Percentiles rank a stretch among this genome's conserved stretches.
phyloP scores from a whole-genome alignment of 1,140 invertebrate genomes.

The Gyrodactylus salaris region DNA sequence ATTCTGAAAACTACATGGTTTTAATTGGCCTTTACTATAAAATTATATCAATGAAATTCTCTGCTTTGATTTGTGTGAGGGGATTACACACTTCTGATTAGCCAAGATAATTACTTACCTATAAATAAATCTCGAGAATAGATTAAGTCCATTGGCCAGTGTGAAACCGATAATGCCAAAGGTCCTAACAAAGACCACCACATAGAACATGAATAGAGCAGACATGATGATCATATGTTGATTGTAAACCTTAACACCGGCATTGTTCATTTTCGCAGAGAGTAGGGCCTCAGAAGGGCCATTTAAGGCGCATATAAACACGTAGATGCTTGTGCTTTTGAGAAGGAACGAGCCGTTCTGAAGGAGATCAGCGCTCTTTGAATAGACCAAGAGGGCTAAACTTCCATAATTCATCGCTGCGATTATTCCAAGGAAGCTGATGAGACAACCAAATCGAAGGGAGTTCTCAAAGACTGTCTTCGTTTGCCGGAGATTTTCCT shows the following conservation, averaged over 20 bases:
- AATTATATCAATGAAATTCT: no score
- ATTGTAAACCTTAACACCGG: background rate
- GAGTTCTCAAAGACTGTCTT: background rate
- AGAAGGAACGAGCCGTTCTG: background rate
- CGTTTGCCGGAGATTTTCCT: background rate
- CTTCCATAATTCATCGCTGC: background rate
- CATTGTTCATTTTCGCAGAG: background rate
- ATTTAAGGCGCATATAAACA: background rate
- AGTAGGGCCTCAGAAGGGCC: background rate
- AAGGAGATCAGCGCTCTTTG: background rate
- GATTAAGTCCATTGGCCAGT: background rate
- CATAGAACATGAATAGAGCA: background rate
- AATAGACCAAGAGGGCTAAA: background rate
- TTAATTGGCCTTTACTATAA: no score
- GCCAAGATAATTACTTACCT: background rate
- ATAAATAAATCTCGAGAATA: background rate
- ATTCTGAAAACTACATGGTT: no score
- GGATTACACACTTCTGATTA: background rate
- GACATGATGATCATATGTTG: background rate
- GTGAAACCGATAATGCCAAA: background rate
- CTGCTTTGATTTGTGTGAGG: background rate
- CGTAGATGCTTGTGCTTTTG: background rate
- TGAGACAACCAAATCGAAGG: background rate
- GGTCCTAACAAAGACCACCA: background rate
- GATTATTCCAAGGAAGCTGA: background rate